These are phyloP conservation scores for Lophura nycthemera DNA, from an alignment of 2,113 vertebrate species.

Conservation along the genomic window DNA sequence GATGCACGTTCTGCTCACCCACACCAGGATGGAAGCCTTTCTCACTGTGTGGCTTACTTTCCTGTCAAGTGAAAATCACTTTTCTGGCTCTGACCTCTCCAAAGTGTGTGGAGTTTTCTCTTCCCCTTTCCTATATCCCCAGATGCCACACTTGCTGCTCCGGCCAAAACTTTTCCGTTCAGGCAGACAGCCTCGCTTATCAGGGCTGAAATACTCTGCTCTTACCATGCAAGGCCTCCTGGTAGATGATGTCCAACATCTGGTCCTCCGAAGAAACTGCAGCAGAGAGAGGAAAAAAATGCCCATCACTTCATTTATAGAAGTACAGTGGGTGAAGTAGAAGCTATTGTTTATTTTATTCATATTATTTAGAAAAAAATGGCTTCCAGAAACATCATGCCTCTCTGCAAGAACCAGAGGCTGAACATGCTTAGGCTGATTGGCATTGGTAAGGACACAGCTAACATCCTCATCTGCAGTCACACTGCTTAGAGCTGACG, in stretches of 20 bases:
- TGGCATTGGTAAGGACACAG: background rate
- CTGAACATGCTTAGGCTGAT: background rate
- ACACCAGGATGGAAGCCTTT: rapidly evolving
- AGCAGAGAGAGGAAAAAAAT: background rate
- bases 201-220: background rate
- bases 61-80: rapidly evolving
- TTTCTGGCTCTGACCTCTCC: background rate
- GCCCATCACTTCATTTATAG: background rate
- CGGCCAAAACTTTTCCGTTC: background rate
- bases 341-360: background rate
- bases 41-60: rapidly evolving
- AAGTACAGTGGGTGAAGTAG: background rate
- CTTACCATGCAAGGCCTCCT: constrained; percentile 59
- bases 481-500: background rate
- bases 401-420: background rate
- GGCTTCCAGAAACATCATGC: background rate
- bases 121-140: background rate
- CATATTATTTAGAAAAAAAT: background rate
- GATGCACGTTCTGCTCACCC: rapidly evolving
- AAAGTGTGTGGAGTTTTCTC: rapidly evolving
- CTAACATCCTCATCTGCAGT: background rate
- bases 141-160: rapidly evolving
- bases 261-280: background rate
- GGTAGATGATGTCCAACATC: background rate
- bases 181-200: background rate